A percentile compares a stretch with the other conserved stretches of the same genome.
These are phyloP conservation scores for Lasioglossum leucozonium DNA, from an alignment of 2,888 invertebrate species.

Conservation along the genomic window DNA sequence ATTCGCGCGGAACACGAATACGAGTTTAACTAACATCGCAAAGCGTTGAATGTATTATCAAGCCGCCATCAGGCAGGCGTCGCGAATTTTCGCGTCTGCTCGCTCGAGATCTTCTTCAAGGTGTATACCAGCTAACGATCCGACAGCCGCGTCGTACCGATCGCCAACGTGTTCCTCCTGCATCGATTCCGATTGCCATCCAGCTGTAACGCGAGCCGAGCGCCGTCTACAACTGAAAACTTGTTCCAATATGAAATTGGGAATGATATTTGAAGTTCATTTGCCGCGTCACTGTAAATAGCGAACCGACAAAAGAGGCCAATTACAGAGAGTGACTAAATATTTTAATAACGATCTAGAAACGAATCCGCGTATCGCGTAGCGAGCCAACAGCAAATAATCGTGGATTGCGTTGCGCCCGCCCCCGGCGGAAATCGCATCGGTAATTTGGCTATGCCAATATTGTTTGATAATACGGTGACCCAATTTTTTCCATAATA, in stretches of 20 bases:
- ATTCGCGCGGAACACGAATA: conserved; percentile 1
- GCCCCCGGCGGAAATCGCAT: background rate
- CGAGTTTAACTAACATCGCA: conserved; percentile 24
- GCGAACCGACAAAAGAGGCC: background rate
- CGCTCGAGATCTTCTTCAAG: conserved; percentile 16
- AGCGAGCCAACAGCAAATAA: background rate
- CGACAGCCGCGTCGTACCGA: background rate
- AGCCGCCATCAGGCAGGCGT: background rate
- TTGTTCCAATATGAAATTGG: background rate
- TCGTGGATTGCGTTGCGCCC: background rate
- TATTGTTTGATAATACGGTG: background rate
- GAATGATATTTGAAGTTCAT: background rate
- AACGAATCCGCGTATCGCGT: background rate
- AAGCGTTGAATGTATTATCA: conserved; percentile 30
- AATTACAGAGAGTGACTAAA: background rate
- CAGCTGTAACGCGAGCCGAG: background rate
- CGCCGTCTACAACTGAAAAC: background rate
- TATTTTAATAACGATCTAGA: background rate
- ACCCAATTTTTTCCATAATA: background rate
- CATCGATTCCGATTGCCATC: background rate
- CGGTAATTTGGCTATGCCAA: background rate
- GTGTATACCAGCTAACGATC: conserved; percentile 29
- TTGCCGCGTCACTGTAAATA: background rate
- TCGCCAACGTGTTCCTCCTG: background rate
- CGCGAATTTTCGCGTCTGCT: conserved; percentile 21